A percentile compares a stretch with the other conserved stretches of the same genome.
These are phyloP conservation scores for Coenobita brevimanus DNA, from an alignment of 1,140 invertebrate species.

Conservation along the genomic window DNA sequence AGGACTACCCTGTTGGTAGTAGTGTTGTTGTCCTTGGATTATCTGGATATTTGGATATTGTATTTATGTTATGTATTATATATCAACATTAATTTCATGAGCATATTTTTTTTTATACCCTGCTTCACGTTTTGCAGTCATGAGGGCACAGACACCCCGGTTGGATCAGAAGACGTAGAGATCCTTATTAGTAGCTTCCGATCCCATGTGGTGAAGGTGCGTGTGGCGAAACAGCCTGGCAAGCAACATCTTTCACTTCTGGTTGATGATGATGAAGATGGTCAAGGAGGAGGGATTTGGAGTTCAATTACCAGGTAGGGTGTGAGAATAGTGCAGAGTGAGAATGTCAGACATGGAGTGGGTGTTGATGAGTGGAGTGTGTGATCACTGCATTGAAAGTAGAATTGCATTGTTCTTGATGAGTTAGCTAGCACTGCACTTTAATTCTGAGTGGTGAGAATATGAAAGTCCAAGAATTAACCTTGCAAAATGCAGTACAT, in stretches of 20 bases:
- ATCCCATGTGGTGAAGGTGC: constrained; percentile 92
- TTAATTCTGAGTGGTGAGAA: no score
- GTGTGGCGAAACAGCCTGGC: constrained; percentile 92
- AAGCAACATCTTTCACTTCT: constrained; percentile 89
- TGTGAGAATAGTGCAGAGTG: no score
- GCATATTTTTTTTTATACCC: neutral
- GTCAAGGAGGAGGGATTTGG: constrained; percentile 86
- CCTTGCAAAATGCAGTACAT: no score
- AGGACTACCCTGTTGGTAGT: no score
- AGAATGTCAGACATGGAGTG: neutral
- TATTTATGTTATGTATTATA: neutral
- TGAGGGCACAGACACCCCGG: constrained; percentile 83
- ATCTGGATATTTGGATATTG: neutral
- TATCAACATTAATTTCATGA: neutral
- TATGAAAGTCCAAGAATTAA: no score
- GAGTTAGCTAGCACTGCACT: no score
- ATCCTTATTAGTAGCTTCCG: constrained; percentile 91
- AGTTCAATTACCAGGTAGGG: constrained; percentile 92
- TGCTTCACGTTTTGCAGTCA: constrained; percentile 80
- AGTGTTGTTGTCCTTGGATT: no score
- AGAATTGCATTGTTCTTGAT: no score
- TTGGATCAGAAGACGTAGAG: constrained; percentile 80
- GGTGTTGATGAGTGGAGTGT: neutral
- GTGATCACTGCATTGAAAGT: neutral
- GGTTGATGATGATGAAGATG: constrained; percentile 82